phyloP scores from a whole-genome alignment of 1,140 invertebrate genomes.

The Drosophila virilis region DNA sequence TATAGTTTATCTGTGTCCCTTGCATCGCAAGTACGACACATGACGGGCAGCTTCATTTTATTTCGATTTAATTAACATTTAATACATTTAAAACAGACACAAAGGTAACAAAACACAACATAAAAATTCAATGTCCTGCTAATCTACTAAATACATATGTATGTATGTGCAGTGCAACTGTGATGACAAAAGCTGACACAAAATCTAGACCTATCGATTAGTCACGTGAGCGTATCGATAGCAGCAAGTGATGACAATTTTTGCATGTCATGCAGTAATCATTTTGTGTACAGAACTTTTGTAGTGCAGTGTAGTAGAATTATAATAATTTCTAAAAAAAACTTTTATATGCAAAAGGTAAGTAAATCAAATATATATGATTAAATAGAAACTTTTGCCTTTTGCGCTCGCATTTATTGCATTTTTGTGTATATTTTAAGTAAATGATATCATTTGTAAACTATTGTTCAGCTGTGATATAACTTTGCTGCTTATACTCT shows the following conservation, averaged over 20 bases:
- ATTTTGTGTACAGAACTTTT: background rate
- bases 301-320: too few relatives aligned
- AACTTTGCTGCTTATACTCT: conserved; percentile 24
- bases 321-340: background rate
- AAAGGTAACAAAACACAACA: conserved; percentile 53
- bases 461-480: background rate
- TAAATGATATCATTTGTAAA: conserved; percentile 14
- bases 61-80: conserved; percentile 1
- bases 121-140: conserved; percentile 43
- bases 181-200: conserved; percentile 17
- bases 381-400: background rate
- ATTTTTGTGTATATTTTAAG: conserved; percentile 17
- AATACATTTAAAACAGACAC: conserved; percentile 7
- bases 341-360: too few relatives aligned
- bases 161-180: conserved; percentile 35
- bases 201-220: conserved; percentile 8
- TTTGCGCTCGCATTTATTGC: background rate
- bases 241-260: background rate
- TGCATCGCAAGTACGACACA: conserved; percentile 73
- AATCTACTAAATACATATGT: conserved; percentile 26
- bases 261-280: conserved; percentile 9
- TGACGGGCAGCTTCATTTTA: conserved; percentile 68
- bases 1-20: conserved; percentile 61
- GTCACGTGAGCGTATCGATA: conserved; percentile 9
- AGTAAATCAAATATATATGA: background rate